Base-by-base conservation (phyloP, 2,888 invertebrate species). In the Zootermopsis nevadensis region DNA sequence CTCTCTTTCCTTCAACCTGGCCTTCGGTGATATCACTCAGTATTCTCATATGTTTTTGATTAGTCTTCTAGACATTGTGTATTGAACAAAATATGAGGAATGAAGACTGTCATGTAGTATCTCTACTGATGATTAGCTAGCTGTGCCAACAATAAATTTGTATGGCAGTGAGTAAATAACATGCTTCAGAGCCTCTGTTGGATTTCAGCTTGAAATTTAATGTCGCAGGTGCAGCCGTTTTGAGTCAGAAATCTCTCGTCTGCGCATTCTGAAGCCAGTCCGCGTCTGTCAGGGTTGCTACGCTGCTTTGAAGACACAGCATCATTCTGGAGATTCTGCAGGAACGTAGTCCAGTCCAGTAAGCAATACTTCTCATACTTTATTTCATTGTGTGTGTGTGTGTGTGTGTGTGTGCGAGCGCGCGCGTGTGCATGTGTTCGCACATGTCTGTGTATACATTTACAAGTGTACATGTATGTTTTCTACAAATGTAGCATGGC, bases 211-310 rank as follows among this genome's bases (percentile, higher is more conserved):
- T 76, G 27, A 30, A 38, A 27, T 3, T n/a, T 77, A 22, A 30
- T 48, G 48, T 88, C 87, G 33, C 89, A 94, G 94, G 89, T 99
- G 99, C 91, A 97, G 98, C 89, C 94, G 97, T 85, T 99, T 97
- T 91, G 98, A 98, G 90, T 98, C 98, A 86, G 98, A 99, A 90
- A 99, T 99, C 87, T 95, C 96, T 0, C 93, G 98, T 77, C 92
- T 99, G 87, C 94, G 98, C 80, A 98, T 99, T 87, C 90, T 97
- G 86, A 96, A 98, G 85, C 98, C 99, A 42, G 99, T 99, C 76
- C 93, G 99, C 86, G 99, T 99, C 27, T 99, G 99, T 89, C 98
- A 98, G 89, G 94, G 94, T 80, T 99, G 99, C 90, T 96, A 96
- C 89, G 91, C 93, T 79, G 90, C 92, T 77, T 89, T 95, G 77